Percentiles rank a stretch among this genome's conserved stretches.
Evolutionary conservation across 1,140 invertebrate species (phyloP).

Genomic region (Micrasema longulum): DNA sequence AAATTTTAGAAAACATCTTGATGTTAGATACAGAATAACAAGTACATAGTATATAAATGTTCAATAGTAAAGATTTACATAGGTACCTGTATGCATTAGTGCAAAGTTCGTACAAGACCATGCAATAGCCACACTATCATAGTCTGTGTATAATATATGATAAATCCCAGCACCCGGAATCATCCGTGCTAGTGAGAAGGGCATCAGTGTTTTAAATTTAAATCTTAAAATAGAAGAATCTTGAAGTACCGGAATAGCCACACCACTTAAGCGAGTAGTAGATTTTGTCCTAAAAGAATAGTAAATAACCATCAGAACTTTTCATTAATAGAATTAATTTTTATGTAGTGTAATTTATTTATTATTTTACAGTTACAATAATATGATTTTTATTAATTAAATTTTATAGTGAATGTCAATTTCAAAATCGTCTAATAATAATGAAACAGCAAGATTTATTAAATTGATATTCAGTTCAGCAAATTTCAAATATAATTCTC

Average conservation of each 20-base stretch:
- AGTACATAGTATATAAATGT: too few species aligned
- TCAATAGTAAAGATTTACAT: constrained; percentile 8
- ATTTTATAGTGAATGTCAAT: too few species aligned
- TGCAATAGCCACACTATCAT: constrained; percentile 75
- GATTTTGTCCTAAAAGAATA: constrained; percentile 65
- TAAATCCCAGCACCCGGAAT: constrained; percentile 77
- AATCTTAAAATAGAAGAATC: constrained; percentile 68
- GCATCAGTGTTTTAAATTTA: constrained; percentile 71
- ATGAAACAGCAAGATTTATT: too few species aligned
- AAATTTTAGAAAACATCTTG: too few species aligned
- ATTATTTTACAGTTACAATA: too few species aligned
- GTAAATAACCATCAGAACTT: background rate
- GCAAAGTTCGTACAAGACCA: constrained; percentile 77
- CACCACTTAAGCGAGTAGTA: constrained; percentile 62
- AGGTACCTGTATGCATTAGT: constrained; percentile 71
- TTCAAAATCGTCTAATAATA: too few species aligned
- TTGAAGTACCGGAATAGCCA: constrained; percentile 65
- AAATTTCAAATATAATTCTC: too few species aligned
- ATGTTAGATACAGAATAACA: too few species aligned
- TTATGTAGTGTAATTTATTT: too few species aligned
- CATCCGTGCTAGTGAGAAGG: constrained; percentile 72
- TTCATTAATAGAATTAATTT: background rate
- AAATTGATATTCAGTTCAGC: too few species aligned
- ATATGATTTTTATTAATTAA: too few species aligned
- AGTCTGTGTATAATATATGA: constrained; percentile 78